These are phyloP conservation scores for Strongylocentrotus purpuratus DNA, from an alignment of 35 echinoderm and acorn worm genomes.

Conservation along the genomic window DNA sequence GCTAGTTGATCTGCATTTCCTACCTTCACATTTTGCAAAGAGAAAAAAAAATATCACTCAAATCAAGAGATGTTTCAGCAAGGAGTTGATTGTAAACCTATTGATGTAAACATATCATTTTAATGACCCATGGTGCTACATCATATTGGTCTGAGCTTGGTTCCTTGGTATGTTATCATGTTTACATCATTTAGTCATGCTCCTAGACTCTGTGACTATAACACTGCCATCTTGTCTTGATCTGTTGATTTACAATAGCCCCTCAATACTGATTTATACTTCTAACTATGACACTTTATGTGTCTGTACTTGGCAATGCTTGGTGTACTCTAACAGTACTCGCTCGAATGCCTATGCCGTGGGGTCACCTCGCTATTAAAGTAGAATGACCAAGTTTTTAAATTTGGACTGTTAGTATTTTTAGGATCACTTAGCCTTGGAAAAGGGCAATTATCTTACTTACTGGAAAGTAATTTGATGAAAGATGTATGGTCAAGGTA, in stretches of 20 bases:
- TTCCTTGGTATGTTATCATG: constrained; percentile 3
- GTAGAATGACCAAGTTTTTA: background rate
- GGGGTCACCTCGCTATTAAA: background rate
- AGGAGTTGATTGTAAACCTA: background rate
- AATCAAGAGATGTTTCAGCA: background rate
- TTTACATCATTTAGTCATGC: constrained; percentile 11
- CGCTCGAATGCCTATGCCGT: background rate
- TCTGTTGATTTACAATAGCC: background rate
- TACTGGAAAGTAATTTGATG: background rate
- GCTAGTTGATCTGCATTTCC: background rate
- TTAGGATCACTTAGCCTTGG: background rate
- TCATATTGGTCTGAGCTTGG: background rate
- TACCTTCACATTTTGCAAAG: background rate
- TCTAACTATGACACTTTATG: background rate
- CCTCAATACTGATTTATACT: constrained; percentile 8
- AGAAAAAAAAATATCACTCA: background rate
- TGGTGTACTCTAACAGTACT: background rate
- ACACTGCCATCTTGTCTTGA: background rate
- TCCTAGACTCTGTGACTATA: background rate
- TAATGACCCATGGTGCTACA: background rate
- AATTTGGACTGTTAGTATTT: background rate
- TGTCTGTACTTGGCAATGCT: background rate
- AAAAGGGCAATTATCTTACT: background rate
- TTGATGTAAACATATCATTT: background rate
- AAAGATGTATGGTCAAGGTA: background rate